These are phyloP conservation scores for Andricus curvator DNA, from an alignment of 2,888 invertebrate genomes.

Conservation along the genomic window DNA sequence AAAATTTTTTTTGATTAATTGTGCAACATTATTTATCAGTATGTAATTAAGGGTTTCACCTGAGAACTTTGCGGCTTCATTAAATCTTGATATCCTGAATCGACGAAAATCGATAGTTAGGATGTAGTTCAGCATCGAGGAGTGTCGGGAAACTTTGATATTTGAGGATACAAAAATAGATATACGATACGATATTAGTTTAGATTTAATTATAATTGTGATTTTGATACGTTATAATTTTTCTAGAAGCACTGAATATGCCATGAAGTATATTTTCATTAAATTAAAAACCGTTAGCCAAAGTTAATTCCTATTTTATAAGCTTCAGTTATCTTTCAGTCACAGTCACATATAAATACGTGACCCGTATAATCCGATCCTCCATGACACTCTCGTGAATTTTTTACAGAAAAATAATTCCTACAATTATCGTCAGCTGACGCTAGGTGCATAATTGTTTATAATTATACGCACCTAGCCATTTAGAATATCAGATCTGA, in stretches of 20 bases:
- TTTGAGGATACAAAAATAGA: not conserved
- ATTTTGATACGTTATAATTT: not conserved
- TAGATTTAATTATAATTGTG: not conserved
- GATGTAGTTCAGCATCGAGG: not conserved
- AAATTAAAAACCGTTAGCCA: not conserved
- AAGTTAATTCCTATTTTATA: not conserved
- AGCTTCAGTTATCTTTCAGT: conserved; percentile 10
- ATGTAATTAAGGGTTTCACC: not conserved
- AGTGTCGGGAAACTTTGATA: not conserved
- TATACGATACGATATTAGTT: not conserved
- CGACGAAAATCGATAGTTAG: not conserved
- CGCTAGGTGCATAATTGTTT: too few relatives aligned
- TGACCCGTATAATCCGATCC: not conserved
- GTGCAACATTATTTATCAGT: not conserved
- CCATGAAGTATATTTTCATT: not conserved
- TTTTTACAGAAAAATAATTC: not conserved
- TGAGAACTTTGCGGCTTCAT: not conserved
- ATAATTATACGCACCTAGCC: too few relatives aligned
- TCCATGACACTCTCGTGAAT: not conserved
- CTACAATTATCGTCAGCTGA: not conserved
- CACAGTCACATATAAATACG: not conserved
- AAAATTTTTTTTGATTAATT: not conserved
- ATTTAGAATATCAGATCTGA: too few relatives aligned
- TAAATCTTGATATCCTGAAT: not conserved
- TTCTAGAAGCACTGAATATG: not conserved